Base-by-base conservation (phyloP, 2,888 invertebrate genomes). In the Mythimna albipuncta region DNA sequence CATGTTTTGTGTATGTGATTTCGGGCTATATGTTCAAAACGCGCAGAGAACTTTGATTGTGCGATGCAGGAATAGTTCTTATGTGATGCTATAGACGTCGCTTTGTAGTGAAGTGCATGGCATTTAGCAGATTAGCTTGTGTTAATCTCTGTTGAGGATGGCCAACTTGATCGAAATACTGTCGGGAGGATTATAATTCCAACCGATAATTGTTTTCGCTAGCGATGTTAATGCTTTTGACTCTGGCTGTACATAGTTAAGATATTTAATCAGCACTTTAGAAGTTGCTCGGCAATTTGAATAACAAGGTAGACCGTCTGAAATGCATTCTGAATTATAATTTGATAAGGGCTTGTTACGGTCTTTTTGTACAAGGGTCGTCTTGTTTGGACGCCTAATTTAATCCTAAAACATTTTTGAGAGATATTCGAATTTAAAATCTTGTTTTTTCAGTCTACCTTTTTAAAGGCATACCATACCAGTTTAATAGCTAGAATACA, bases 271-370 rank as follows among this genome's bases (percentile, higher is more conserved):
- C 74, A 84, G 71, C 69, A 68, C 73, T 82, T 72, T 75, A 81
- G 73, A 85, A 79, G 84, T 84, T 81, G 74, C 62, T 75, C 47
- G 65, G 73, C 62, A 64, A 81, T 86, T 85, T 82, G 66, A 84
- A 85, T 87, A 87, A 85, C 82, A 68, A 85, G 82, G 66, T 61
- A 73, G 70, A 69, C 38, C 64, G 63, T 73, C 66, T 77, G 52
- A 57, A 69, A 67, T 75, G 69, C 72, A 68, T 71, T 77, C 47
- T 75, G 64, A 64, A 69, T 75, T 41, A 64, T 47, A 68, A 67
- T 69, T 55, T 69, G 61, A 63, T 65, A 71, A 71, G 54, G 19
- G 52, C 58, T 72, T 38, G 59, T 61, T 61, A 61, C n/a, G 26
- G 26, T 73, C 47, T 72, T 26, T 21, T 35, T 35, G 13, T 21